Base-by-base conservation (phyloP, 2,888 invertebrate species). In the Leptopilina myrica region DNA sequence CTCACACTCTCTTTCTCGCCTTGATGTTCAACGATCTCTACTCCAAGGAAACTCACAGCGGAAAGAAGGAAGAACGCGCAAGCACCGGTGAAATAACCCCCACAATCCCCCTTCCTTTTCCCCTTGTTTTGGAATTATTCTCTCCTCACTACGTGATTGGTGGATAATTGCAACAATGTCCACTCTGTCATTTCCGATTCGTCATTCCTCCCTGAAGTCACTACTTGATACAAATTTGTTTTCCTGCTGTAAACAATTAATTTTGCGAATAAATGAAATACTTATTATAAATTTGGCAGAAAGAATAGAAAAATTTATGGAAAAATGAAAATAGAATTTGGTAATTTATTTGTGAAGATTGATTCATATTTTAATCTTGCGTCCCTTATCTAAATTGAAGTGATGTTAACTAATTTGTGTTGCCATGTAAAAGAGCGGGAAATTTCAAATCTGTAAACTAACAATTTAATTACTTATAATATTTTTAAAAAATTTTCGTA, bases 401-500 rank as follows among this genome's bases (percentile, higher is more conserved):
- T 66, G 40, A 14, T n/a, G 9, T 40, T n/a, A 14, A 53, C 26
- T 49, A 43, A 0, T 1, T 5, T 66, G n/a, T n/a, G 15, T 46
- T 33, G n/a, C 15, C 11, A 56, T n/a, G 53, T 73, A 56, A 33
- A 73, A n/a, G 9, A 5, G 73, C 73, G 73, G 33, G 33, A 9
- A 56, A 56, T 56, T 73, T 73, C 5, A 73, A 56, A 56, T 73
- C 15, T n/a, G 59, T 56, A 11, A 56, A 56, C 7, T 56, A 56
- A 33, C 2, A 33, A 20, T 20, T 20, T 20, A 20, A 20, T 20
- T 20, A 20, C 20, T 20, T 1, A 20, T 20, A 20, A 20, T 20
- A 20, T 20, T 20, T 20, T 20, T 20, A 0, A 20, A 20, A 20
- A 20, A 1, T 20, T 20, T 20, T 20, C 20, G 20, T 1, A 20